Base-by-base conservation (phyloP, 2,113 vertebrate species). In the Centropus unirufus region DNA sequence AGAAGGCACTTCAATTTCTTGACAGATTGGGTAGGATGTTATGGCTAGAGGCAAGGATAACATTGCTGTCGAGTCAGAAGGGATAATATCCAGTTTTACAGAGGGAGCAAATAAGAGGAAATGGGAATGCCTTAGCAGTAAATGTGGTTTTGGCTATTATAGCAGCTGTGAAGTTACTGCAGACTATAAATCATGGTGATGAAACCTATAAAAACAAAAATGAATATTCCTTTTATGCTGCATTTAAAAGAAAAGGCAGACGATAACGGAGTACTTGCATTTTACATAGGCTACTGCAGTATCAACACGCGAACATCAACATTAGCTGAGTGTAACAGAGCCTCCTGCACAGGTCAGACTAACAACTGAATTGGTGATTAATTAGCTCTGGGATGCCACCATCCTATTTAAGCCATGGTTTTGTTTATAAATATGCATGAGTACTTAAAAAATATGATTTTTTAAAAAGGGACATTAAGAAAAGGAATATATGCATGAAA, bases 21-120 rank as follows among this genome's bases (percentile, higher is more conserved):
- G 91, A 90, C 88, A 96, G 95, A 93, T 96, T 96, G 95, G 80
- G 96, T 96, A 95, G 90, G 90, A 96, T 93, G 92, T 96, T 96
- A 96, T 97, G 96, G 92, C 94, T 96, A 97, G 83, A 96, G 92
- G 92, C 94, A 96, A 92, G 88, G 86, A 96, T 90, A 93, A 97
- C 94, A 96, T 96, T 96, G 95, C 95, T 96, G 94, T 94, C 76
- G 83, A 90, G 80, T 96, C 96, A 97, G 94, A 96, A 97, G 93
- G 96, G 88, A 96, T 96, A 97, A 96, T 96, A 97, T 96, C 96
- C 96, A 97, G 92, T 96, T 97, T 97, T 96, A 96, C 79, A 97
- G 94, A 96, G 92, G 90, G 73, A 97, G 95, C 94, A 96, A 97
- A 93, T 95, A 95, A 97, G 95, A 97, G 86, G 90, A 96, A 97